Evolutionary conservation across 2,113 vertebrate species (phyloP).

Genomic region (Charina bottae): DNA sequence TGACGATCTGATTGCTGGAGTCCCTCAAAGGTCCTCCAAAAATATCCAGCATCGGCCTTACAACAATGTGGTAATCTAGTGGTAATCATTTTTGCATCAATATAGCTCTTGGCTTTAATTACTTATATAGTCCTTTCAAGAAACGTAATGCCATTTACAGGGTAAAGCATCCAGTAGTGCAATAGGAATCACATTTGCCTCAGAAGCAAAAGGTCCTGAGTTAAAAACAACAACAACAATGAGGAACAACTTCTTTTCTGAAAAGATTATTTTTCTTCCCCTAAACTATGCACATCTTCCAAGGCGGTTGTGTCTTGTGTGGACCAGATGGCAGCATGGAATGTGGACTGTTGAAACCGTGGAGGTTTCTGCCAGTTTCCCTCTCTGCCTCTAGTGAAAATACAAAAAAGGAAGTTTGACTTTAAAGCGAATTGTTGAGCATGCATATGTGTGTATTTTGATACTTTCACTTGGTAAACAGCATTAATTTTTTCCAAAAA

Average conservation of each 20-base stretch:
- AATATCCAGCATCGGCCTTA: not conserved
- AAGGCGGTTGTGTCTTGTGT: not conserved
- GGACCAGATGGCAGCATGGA: not conserved
- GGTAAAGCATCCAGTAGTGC: not conserved
- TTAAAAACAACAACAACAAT: not conserved
- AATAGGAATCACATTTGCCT: not conserved
- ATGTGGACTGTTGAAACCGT: not conserved
- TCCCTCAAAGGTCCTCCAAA: not conserved
- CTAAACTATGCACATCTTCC: not conserved
- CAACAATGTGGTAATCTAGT: not conserved
- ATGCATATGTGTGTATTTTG: not conserved
- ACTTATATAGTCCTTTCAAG: not conserved
- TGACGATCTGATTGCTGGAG: not conserved
- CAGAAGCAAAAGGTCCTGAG: not conserved
- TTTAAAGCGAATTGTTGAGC: not conserved
- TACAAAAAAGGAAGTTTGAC: not conserved
- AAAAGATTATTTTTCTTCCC: not conserved
- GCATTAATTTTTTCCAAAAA: not conserved
- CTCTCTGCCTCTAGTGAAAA: not conserved
- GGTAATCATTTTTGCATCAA: not conserved
- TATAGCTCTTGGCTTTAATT: not conserved
- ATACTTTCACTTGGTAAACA: not conserved
- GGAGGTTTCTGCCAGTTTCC: not conserved
- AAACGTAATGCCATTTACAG: not conserved
- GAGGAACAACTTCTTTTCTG: not conserved